Base-by-base conservation (phyloP, 37 sponge, comb jelly and placozoan species). In the Agelas oroides region DNA sequence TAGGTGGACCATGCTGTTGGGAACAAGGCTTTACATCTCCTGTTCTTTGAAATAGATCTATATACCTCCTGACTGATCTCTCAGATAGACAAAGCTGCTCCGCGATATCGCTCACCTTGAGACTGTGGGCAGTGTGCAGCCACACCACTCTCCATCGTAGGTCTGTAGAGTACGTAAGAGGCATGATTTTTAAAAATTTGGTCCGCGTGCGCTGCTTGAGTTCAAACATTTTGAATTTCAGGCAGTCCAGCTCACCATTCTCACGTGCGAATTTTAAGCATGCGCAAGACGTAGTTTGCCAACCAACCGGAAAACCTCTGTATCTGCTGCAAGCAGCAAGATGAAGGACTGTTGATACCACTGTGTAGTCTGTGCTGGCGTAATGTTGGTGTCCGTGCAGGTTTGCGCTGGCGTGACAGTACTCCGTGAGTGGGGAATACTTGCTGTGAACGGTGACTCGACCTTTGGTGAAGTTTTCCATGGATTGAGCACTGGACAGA, bases 61-160 rank as follows among this genome's bases (percentile, higher is more conserved):
- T 78, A 46, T 63, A 27, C 33, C 35, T n/a, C 61, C 65, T 56
- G n/a, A 78, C 32, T 35, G 64, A 62, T 19, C 64, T 0, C 12
- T 61, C 64, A 12, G 41, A 40, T 23, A 78, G 65, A 62, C 64
- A 61, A 56, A 60, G 24, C 0, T 19, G n/a, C 24, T 62, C n/a
- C n/a, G 78, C 59, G 37, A 62, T 63, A 2, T 59, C 78, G 21
- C 1, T 11, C 5, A 62, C 15, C 5, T 24, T 0, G 24, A 78
- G 62, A n/a, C 62, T 19, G 40, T 57, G 27, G 1, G 5, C 78
- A 17, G 31, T 20, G 37, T 34, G 62, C 65, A 78, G 34, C 70
- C 81, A 80, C 27, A 80, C 56, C 1, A 80, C 56, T 78, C 65
- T 78, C 78, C 78, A 78, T 6, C 78, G 78, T 3, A 78, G 64